These are phyloP conservation scores for Protophormia terraenovae DNA, from an alignment of 2,888 invertebrate species.

Conservation along the genomic window DNA sequence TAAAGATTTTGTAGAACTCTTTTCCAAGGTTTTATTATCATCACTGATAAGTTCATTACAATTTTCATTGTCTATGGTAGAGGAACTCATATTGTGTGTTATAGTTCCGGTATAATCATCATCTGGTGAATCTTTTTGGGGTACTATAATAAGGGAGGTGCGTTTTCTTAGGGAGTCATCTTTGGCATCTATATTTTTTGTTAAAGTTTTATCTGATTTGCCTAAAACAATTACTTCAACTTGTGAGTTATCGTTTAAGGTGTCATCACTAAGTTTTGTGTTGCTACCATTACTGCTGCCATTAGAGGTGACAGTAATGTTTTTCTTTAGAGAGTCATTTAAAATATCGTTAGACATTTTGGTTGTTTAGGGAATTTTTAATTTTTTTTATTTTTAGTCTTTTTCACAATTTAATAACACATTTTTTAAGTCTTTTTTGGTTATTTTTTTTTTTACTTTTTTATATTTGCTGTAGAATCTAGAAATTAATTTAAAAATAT, in stretches of 20 bases:
- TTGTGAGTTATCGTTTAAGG: conserved; percentile 73
- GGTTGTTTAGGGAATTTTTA: conserved; percentile 46
- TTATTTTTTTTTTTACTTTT: conserved; percentile 8
- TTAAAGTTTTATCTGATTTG: conserved; percentile 80
- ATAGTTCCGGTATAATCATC: background rate
- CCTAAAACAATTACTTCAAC: conserved; percentile 79
- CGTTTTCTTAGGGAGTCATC: conserved; percentile 80
- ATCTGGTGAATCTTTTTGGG: conserved; percentile 70
- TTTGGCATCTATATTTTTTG: conserved; percentile 80
- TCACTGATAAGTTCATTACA: conserved; percentile 57
- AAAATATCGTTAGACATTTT: conserved; percentile 70
- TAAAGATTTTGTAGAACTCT: conserved; percentile 44
- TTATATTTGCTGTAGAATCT: background rate
- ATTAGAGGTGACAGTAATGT: conserved; percentile 8
- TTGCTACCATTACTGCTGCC: conserved; percentile 14
- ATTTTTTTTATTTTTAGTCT: conserved; percentile 9
- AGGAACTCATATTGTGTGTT: conserved; percentile 68
- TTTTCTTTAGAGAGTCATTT: conserved; percentile 60
- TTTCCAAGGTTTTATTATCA: conserved; percentile 26
- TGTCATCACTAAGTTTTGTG: conserved; percentile 53
- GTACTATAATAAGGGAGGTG: conserved; percentile 80
- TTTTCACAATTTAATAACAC: conserved; percentile 36
- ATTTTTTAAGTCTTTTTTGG: conserved; percentile 43
- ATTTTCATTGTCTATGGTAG: conserved; percentile 62
- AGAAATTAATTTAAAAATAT: conserved; percentile 8